These are phyloP conservation scores for Drosophila equinoxialis DNA, from an alignment of 1,140 invertebrate species.

Conservation along the genomic window DNA sequence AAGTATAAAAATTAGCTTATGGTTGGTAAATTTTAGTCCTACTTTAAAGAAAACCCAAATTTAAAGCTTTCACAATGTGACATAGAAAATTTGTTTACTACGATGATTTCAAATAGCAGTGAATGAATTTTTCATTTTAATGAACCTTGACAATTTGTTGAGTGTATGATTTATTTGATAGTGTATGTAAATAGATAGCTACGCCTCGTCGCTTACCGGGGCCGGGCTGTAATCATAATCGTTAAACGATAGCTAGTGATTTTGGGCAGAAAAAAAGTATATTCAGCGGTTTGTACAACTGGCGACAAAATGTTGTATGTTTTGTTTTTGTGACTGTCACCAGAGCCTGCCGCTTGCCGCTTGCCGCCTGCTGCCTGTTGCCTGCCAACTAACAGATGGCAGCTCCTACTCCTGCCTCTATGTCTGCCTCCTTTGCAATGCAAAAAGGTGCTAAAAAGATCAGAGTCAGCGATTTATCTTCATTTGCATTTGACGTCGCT, in stretches of 20 bases:
- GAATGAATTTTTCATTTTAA: too few relatives aligned
- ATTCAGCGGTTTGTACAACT: conserved; percentile 63
- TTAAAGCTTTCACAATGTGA: too few relatives aligned
- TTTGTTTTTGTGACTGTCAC: conserved; percentile 64
- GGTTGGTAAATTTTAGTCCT: too few relatives aligned
- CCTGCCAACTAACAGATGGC: conserved; percentile 8
- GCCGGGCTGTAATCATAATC: conserved; percentile 55
- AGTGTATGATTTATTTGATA: background rate
- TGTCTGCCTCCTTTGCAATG: conserved; percentile 48
- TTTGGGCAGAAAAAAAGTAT: conserved; percentile 9
- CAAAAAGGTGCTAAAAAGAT: conserved; percentile 82
- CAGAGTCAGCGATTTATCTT: conserved; percentile 82
- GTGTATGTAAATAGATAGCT: conserved; percentile 5
- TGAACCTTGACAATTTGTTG: too few relatives aligned
- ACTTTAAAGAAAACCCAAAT: too few relatives aligned
- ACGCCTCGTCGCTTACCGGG: conserved; percentile 12
- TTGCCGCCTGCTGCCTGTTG: conserved; percentile 2
- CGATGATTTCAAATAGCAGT: too few relatives aligned
- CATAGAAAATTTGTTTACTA: too few relatives aligned
- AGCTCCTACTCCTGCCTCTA: conserved; percentile 9
- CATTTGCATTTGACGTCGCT: conserved; percentile 82
- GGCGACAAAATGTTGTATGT: conserved; percentile 81
- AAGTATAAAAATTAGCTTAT: too few relatives aligned
- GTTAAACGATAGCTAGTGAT: conserved; percentile 44
- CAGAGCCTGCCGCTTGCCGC: conserved; percentile 24